A percentile compares a stretch with the other conserved stretches of the same genome.
These are phyloP conservation scores for Thera obeliscata DNA, from an alignment of 2,888 invertebrate genomes.

Conservation along the genomic window DNA sequence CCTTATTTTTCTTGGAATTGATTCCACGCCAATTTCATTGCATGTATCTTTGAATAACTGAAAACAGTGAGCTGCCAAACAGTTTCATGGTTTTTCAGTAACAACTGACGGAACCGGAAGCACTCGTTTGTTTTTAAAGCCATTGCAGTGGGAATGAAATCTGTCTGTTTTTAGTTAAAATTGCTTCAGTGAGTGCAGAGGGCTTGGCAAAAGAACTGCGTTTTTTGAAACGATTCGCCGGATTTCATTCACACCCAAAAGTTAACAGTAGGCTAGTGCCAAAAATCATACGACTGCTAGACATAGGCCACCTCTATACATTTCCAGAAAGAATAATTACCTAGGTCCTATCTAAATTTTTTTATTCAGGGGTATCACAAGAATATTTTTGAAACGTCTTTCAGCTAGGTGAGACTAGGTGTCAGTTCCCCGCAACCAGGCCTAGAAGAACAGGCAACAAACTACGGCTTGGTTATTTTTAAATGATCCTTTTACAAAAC, in stretches of 20 bases:
- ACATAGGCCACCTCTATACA: too few relatives aligned
- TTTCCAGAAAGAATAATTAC: too few relatives aligned
- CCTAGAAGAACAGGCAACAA: too few relatives aligned
- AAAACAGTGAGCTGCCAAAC: constrained; percentile 9
- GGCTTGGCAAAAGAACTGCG: constrained; percentile 7
- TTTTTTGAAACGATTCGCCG: constrained; percentile 6
- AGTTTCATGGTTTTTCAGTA: constrained; percentile 8
- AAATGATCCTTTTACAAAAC: too few relatives aligned
- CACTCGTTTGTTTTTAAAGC: constrained; percentile 13
- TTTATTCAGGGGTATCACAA: too few relatives aligned
- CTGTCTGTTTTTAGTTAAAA: constrained; percentile 13
- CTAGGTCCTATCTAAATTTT: too few relatives aligned
- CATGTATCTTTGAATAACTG: background rate
- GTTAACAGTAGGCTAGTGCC: background rate
- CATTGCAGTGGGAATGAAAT: constrained; percentile 3
- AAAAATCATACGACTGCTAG: background rate
- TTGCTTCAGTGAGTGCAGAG: constrained; percentile 7
- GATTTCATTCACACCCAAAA: constrained; percentile 4
- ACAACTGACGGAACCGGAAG: constrained; percentile 7
- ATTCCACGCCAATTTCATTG: too few relatives aligned
- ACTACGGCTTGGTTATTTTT: too few relatives aligned
- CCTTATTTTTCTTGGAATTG: too few relatives aligned
- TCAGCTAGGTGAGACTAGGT: too few relatives aligned
- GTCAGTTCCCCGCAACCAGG: too few relatives aligned
- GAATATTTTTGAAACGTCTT: too few relatives aligned